These are phyloP conservation scores for Cryptus armator DNA, from an alignment of 2,888 invertebrate genomes.

Conservation along the genomic window DNA sequence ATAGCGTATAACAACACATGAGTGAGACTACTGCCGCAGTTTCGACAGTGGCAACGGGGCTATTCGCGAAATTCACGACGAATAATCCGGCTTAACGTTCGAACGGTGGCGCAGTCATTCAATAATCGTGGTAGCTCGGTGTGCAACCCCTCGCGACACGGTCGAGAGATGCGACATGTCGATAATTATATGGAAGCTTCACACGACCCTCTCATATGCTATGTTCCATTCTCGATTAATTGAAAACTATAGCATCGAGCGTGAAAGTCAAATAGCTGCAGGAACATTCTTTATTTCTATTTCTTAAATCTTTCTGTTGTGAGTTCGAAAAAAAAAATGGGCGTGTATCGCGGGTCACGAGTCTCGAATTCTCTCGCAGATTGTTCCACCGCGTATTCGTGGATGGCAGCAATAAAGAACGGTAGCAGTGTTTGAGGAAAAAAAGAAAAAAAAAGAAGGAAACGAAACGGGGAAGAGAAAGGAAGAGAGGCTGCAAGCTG, in stretches of 20 bases:
- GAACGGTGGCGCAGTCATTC: slow-evolving; percentile 55
- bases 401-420: slow-evolving; percentile 3
- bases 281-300: not conserved
- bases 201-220: slow-evolving; percentile 13
- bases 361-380: not conserved
- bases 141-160: not conserved
- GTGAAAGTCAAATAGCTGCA: not conserved
- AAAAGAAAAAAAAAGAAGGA: slow-evolving; percentile 6
- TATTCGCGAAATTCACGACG: slow-evolving; percentile 60
- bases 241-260: slow-evolving; percentile 11
- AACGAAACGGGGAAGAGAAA: not conserved
- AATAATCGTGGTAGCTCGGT: slow-evolving; percentile 45
- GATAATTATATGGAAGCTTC: slow-evolving; percentile 5
- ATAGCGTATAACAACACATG: slow-evolving; percentile 32
- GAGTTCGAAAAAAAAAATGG: not conserved
- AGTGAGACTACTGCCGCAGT: slow-evolving; percentile 56
- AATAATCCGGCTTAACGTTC: slow-evolving; percentile 66
- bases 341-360: not conserved
- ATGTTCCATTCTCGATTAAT: slow-evolving; percentile 18
- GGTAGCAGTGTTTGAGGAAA: not conserved
- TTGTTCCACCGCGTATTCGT: not conserved
- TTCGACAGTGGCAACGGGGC: slow-evolving; percentile 52
- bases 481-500: slow-evolving; percentile 6
- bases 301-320: not conserved
- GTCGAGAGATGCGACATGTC: slow-evolving; percentile 23